phyloP scores from a whole-genome alignment of 2,113 vertebrate genomes.

The Pseudonaja textilis region DNA sequence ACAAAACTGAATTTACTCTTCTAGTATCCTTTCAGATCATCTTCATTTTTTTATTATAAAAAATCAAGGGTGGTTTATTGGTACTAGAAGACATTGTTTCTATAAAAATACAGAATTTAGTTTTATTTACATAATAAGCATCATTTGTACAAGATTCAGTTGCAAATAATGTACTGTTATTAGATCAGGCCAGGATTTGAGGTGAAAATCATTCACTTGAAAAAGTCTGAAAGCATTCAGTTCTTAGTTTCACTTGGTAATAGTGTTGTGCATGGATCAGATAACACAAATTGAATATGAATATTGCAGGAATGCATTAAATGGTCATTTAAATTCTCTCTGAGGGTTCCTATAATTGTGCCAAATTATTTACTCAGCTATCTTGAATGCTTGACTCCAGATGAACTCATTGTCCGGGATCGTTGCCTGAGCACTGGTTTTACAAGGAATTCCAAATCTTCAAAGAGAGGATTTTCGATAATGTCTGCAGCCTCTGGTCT shows the following conservation, averaged over 20 bases:
- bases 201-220: constrained; percentile 21
- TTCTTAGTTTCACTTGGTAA: constrained; percentile 13
- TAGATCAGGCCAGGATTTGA: constrained; percentile 36
- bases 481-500: constrained; percentile 89
- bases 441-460: constrained; percentile 85
- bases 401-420: constrained; percentile 90
- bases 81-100: constrained; percentile 55
- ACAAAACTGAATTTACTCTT: constrained; percentile 51
- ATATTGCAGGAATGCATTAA: constrained; percentile 52
- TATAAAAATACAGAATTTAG: constrained; percentile 76
- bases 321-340: constrained; percentile 41
- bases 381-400: constrained; percentile 81
- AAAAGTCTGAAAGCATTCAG: neutral
- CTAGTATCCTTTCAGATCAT: constrained; percentile 51
- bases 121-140: constrained; percentile 63
- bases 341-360: constrained; percentile 51
- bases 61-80: constrained; percentile 58
- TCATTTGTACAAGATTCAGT: constrained; percentile 54
- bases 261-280: neutral
- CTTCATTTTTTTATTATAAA: constrained; percentile 50
- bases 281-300: constrained; percentile 46
- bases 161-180: constrained; percentile 5
- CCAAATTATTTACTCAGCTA: constrained; percentile 74
- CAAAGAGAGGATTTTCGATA: constrained; percentile 87
- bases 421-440: constrained; percentile 84